These are phyloP conservation scores for Halictus ligatus DNA, from an alignment of 2,888 invertebrate genomes.

Conservation along the genomic window DNA sequence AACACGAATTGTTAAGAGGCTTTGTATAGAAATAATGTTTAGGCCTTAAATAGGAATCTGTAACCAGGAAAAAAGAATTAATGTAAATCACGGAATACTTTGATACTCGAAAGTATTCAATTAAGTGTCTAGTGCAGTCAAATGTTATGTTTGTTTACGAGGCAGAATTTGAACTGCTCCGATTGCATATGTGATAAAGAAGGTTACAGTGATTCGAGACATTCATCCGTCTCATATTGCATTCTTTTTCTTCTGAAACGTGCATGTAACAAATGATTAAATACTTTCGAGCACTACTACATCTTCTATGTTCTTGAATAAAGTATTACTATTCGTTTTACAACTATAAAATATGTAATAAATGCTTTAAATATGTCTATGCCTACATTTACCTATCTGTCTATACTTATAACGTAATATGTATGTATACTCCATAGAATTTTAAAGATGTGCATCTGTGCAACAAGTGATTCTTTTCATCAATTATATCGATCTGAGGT, in stretches of 20 bases:
- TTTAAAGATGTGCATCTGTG: conserved; percentile 72
- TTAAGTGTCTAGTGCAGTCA: not conserved
- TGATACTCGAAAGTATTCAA: not conserved
- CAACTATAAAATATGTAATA: conserved; percentile 55
- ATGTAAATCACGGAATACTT: conserved; percentile 50
- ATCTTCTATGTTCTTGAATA: not conserved
- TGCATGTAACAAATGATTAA: not conserved
- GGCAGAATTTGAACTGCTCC: not conserved
- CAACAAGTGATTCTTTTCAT: conserved; percentile 72
- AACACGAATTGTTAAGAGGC: conserved; percentile 12
- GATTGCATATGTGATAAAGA: not conserved
- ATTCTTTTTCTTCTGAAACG: not conserved
- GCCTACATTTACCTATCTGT: conserved; percentile 54
- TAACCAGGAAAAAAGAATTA: conserved; percentile 70
- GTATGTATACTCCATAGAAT: conserved; percentile 72
- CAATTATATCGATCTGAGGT: conserved; percentile 58
- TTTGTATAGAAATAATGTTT: conserved; percentile 59
- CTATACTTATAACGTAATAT: conserved; percentile 49
- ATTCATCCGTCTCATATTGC: not conserved
- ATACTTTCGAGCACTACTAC: not conserved
- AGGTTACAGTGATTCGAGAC: not conserved
- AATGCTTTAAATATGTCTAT: conserved; percentile 65
- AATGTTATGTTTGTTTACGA: not conserved
- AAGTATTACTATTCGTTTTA: not conserved
- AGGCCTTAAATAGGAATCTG: conserved; percentile 74